Evolutionary conservation across 2,113 vertebrate species (phyloP).

Genomic region (Ondatra zibethicus): DNA sequence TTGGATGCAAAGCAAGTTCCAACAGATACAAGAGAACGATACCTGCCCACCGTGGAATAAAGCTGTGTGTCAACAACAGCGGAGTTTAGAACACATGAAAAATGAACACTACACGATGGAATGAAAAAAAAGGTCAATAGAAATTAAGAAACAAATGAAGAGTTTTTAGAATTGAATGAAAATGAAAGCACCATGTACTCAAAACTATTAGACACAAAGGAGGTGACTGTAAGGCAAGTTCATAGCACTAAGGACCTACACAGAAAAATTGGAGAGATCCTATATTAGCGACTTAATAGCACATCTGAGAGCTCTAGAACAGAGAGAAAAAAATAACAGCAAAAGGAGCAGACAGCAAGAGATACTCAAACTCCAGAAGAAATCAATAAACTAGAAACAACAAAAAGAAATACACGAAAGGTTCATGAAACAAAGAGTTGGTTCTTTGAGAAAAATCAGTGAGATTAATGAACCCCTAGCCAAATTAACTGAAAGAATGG

Average conservation of each 20-base stretch:
- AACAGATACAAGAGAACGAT: neutral
- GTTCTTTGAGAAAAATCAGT: neutral
- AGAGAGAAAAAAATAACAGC: neutral
- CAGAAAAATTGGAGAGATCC: neutral
- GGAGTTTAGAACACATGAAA: neutral
- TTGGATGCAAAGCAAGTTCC: neutral
- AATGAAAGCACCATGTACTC: neutral
- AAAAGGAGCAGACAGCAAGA: neutral
- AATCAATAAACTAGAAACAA: neutral
- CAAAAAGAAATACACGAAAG: neutral
- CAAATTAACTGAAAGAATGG: neutral
- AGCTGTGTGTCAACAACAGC: neutral
- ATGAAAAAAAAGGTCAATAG: neutral
- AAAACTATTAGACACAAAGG: neutral
- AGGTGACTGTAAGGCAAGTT: neutral
- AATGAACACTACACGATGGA: neutral
- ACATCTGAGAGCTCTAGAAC: neutral
- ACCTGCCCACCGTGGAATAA: neutral
- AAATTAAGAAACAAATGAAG: neutral
- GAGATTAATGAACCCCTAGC: neutral
- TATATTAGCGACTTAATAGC: neutral
- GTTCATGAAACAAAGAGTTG: neutral
- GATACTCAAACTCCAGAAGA: neutral
- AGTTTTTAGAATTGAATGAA: neutral
- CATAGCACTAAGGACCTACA: neutral